Evolutionary conservation across 2,888 invertebrate genomes (phyloP).

Genomic region (Phaedon cochleariae): DNA sequence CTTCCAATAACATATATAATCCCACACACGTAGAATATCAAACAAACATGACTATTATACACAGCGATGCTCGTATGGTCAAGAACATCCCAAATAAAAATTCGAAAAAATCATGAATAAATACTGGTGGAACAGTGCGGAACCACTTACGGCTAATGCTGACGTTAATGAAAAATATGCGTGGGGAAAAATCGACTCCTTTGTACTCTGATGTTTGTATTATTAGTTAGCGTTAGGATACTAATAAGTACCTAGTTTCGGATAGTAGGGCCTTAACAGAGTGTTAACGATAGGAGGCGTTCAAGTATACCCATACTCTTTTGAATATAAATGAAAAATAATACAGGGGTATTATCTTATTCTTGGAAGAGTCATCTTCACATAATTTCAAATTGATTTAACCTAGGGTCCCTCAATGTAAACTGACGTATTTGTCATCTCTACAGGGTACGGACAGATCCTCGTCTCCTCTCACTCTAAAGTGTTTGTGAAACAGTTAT

Average conservation of each 20-base stretch:
- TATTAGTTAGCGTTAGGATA: slow-evolving; percentile 48
- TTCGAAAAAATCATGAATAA: neutral
- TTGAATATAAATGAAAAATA: too few relatives aligned
- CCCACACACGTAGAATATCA: slow-evolving; percentile 27
- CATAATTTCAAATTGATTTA: too few relatives aligned
- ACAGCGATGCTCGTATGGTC: neutral
- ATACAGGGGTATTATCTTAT: too few relatives aligned
- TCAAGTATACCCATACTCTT: neutral
- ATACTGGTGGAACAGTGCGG: slow-evolving; percentile 26
- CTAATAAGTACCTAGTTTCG: slow-evolving; percentile 55
- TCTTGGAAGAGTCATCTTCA: too few relatives aligned
- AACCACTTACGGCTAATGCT: slow-evolving; percentile 44
- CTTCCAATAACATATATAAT: slow-evolving; percentile 17
- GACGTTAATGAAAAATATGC: slow-evolving; percentile 49
- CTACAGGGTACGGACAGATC: too few relatives aligned
- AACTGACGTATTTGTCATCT: too few relatives aligned
- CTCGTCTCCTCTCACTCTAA: too few relatives aligned
- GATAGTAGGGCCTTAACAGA: slow-evolving; percentile 42
- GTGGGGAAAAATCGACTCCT: slow-evolving; percentile 44
- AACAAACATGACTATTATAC: slow-evolving; percentile 18
- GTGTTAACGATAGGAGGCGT: slow-evolving; percentile 17
- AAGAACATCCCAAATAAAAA: neutral
- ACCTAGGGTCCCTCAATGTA: too few relatives aligned
- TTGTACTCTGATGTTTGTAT: slow-evolving; percentile 48
- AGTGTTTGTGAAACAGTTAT: too few relatives aligned